Percentiles rank a stretch among this genome's conserved stretches.
Conservation (phyloP, 2,888 invertebrate genomes). For the Mechanitis mazaeus region DNA sequence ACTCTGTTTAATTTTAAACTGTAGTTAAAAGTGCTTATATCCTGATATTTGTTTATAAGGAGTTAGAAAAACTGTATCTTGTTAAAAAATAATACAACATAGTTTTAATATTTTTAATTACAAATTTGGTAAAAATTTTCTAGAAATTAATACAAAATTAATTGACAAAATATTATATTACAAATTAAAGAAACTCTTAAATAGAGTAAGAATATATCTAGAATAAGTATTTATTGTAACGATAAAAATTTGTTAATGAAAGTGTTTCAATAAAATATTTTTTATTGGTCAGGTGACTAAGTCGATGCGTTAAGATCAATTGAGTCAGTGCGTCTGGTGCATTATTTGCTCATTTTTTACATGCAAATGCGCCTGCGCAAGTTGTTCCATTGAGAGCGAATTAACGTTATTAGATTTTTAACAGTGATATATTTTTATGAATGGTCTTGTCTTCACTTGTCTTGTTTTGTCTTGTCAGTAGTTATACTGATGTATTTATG, state of each 20-base stretch:
- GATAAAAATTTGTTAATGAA: background rate
- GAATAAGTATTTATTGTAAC: slow-evolving; percentile 8
- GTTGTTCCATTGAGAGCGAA: slow-evolving; percentile 5
- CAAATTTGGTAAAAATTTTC: too few relatives aligned
- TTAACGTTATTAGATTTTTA: background rate
- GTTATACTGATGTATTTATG: too few relatives aligned
- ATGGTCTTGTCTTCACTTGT: too few relatives aligned
- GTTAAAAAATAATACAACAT: too few relatives aligned
- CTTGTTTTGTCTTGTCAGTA: too few relatives aligned
- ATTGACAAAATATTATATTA: too few relatives aligned
- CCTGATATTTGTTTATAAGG: too few relatives aligned
- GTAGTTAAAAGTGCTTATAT: too few relatives aligned
- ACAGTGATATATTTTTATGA: background rate
- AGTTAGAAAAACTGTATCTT: too few relatives aligned
- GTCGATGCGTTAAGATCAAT: background rate
- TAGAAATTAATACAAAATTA: too few relatives aligned
- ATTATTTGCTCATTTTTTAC: slow-evolving; percentile 4
- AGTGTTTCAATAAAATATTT: background rate
- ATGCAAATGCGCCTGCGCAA: slow-evolving; percentile 5
- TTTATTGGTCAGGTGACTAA: background rate
- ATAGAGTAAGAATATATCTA: slow-evolving; percentile 14
- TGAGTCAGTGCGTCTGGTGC: slow-evolving; percentile 1
- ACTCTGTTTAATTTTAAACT: too few relatives aligned
- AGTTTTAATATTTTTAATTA: too few relatives aligned
- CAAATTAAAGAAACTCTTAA: background rate